Conservation (phyloP, 2,113 vertebrate species). For the Oreochromis aureus region DNA sequence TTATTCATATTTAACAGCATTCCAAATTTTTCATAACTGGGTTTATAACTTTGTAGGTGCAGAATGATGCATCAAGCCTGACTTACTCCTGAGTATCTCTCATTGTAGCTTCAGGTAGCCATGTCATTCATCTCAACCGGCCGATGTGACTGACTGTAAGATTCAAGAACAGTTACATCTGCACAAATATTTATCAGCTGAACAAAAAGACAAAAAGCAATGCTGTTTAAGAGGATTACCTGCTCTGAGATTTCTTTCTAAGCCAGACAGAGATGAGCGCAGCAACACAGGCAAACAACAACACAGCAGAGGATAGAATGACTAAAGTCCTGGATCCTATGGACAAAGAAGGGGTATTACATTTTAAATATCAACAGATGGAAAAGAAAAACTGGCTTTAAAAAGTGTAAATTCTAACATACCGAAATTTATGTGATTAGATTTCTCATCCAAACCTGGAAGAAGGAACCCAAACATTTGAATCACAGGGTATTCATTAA, state of each 20-base stretch:
- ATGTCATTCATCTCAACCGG: neutral
- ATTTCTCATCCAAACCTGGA: no score
- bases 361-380: neutral
- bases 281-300: neutral
- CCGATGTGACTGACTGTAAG: neutral
- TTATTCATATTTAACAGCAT: neutral
- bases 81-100: neutral
- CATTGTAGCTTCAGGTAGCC: fast-evolving
- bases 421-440: no score
- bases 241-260: neutral
- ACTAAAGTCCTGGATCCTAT: neutral
- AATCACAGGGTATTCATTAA: neutral
- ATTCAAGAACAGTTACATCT: neutral
- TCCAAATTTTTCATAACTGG: neutral
- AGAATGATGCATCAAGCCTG: neutral
- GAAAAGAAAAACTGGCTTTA: no score
- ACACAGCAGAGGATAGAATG: neutral
- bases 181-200: neutral
- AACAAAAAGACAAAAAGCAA: neutral
- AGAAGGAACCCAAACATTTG: no score
- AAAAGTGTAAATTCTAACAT: no score
- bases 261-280: neutral
- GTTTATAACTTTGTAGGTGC: neutral
- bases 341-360: neutral
- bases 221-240: fast-evolving